Base-by-base conservation (phyloP, 2,888 invertebrate genomes). In the Caenorhabditis panamensis region DNA sequence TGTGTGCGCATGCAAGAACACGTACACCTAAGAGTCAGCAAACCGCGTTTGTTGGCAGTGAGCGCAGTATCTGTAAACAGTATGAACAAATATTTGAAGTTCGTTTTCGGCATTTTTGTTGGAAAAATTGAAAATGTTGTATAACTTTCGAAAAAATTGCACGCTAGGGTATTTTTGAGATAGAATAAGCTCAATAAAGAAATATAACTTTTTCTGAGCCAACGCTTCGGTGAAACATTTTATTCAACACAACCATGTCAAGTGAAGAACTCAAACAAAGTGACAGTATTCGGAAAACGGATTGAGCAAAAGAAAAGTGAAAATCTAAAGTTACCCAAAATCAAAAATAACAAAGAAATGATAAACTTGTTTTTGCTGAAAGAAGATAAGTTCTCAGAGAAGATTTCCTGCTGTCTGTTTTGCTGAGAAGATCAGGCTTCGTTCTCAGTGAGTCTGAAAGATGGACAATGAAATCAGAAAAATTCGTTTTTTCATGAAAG, bases 21-120 rank as follows among this genome's bases (percentile, higher is more conserved):
- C 61, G 75, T 54, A 41, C 51, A 67, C 28, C 53, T 8, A 26
- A 28, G 61, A 59, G 59, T 22, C 20, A 47, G 47, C 18, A n/a
- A 8, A 22, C 20, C 41, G n/a, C 49, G 36, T 56, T 44, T 41
- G 56, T 76, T 76, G 68, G 67, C 68, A 63, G 53, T 31, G 58
- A 44, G 67, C 77, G 61, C 64, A 78, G 78, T 78, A 64, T 78
- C 59, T 53, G 78, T 71, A 78, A 78, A 78, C 78, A 78, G 71
- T 78, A 64, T 78, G 71, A 58, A 28, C 71, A 78, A 78, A 78
- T 78, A 78, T 78, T 71, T 59, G 58, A 61, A 47, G 71, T 78
- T 78, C 64, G 69, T 54, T 77, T 64, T 76, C 49, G 68, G 68
- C 61, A 76, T 49, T 54, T 64, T 26, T 16, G n/a, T 22, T 64